phyloP scores from a whole-genome alignment of 2,888 invertebrate species.

The Baronia brevicornis region DNA sequence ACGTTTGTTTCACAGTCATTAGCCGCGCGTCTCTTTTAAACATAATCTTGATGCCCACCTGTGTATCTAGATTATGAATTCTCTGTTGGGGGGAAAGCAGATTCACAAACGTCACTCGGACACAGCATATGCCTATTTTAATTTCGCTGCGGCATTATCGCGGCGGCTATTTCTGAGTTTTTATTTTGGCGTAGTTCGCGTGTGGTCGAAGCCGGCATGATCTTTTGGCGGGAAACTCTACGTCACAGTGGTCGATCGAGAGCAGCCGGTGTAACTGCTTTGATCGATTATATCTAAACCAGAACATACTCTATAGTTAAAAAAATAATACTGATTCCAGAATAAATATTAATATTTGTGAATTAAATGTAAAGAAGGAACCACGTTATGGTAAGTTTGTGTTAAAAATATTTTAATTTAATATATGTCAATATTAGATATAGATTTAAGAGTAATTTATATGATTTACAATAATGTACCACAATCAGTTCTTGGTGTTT shows the following conservation, averaged over 20 bases:
- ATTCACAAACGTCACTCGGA: constrained; percentile 33
- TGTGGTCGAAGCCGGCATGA: constrained; percentile 57
- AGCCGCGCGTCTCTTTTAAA: background rate
- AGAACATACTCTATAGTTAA: no score
- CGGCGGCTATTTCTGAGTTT: constrained; percentile 66
- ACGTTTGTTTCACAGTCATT: no score
- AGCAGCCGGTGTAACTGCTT: constrained; percentile 40
- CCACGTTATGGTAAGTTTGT: no score
- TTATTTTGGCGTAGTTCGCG: constrained; percentile 74
- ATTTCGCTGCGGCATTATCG: constrained; percentile 47
- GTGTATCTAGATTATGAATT: constrained; percentile 19
- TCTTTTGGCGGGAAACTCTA: constrained; percentile 66
- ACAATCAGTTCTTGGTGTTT: no score
- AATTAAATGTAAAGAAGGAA: no score
- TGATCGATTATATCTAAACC: constrained; percentile 3
- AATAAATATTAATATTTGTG: no score
- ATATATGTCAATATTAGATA: no score
- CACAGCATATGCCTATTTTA: constrained; percentile 55
- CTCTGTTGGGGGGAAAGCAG: constrained; percentile 60
- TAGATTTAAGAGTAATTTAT: no score
- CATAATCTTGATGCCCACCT: constrained; percentile 11
- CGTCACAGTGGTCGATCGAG: constrained; percentile 47
- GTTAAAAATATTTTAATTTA: no score
- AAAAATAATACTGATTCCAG: background rate
- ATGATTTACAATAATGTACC: no score